Base-by-base conservation (phyloP, 1,140 invertebrate species). In the Dufourea novaeangliae region DNA sequence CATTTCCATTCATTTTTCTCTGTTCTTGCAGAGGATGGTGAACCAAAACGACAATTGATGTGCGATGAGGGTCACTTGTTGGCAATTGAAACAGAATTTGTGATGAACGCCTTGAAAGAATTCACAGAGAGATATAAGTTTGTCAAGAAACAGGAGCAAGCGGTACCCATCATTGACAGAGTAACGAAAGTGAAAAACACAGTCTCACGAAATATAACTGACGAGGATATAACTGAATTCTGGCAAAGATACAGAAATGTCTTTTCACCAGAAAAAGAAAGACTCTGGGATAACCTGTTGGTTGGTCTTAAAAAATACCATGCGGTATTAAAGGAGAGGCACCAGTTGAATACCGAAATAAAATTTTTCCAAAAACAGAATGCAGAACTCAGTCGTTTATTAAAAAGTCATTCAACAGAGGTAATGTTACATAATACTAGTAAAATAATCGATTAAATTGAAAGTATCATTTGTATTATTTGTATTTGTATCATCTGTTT, bases 221-320 rank as follows among this genome's bases (percentile, higher is more conserved):
- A 85, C 25, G 67, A 92, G 63, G 94, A 95, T 83, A 88, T 94
- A 1, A 90, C 85, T 4, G 79, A 85, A 25, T 94, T 91, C 88
- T 95, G 94, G 94, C 77, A 88, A 41, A 89, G 90, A 66, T 93
- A 92, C 59, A 79, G 77, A 27, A 81, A 92, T 34, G 88, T 93
- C 61, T 94, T 94, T 82, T 83, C 90, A 4, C 44, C 86, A 7
- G 86, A 93, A 2, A 92, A 91, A 68, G 91, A 93, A 78, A 88
- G 92, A 75, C 67, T 94, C 2, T 95, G 94, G 94, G 91, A 94
- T 75, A 92, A 91, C 29, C 84, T 95, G 34, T 73, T 93, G 1
- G 87, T 92, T 39, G 94, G 93, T 17, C 81, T 95, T 25, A 91
- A 93, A 41, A 94, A 93, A 82, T 95, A 95, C 89, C 90, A 93